These are phyloP conservation scores for Pachliopta kotzebuea DNA, from an alignment of 2,888 invertebrate species.

Conservation along the genomic window DNA sequence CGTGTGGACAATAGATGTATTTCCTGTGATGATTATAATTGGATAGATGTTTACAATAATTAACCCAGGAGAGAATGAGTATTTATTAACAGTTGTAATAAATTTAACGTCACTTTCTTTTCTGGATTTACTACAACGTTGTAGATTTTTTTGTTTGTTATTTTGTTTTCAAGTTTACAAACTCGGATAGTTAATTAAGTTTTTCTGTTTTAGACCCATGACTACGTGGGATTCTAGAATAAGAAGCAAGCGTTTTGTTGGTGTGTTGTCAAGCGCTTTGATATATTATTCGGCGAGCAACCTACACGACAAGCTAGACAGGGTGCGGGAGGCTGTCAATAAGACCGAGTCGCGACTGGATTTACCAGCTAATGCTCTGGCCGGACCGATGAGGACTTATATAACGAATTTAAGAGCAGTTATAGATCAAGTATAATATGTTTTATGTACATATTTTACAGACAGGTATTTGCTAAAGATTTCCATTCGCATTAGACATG, in stretches of 20 bases:
- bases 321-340: constrained; percentile 7
- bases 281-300: constrained; percentile 9
- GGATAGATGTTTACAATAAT: too few relatives aligned
- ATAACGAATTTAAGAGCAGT: not conserved
- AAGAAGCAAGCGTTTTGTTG: not conserved
- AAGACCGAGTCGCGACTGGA: not conserved
- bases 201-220: not conserved
- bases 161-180: too few relatives aligned
- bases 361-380: not conserved
- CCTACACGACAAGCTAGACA: not conserved
- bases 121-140: too few relatives aligned
- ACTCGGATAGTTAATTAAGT: not conserved
- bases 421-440: not conserved
- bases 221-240: not conserved
- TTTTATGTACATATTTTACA: too few relatives aligned
- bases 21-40: too few relatives aligned
- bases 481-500: too few relatives aligned
- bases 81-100: too few relatives aligned
- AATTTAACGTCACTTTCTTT: too few relatives aligned
- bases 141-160: too few relatives aligned
- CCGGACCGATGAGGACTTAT: not conserved
- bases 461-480: too few relatives aligned
- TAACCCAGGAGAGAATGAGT: too few relatives aligned
- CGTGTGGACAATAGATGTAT: too few relatives aligned
- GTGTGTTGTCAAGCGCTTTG: not conserved